Percentiles rank a stretch among this genome's conserved stretches.
Conservation (phyloP, 2,113 vertebrate genomes). For the Nanorana parkeri region DNA sequence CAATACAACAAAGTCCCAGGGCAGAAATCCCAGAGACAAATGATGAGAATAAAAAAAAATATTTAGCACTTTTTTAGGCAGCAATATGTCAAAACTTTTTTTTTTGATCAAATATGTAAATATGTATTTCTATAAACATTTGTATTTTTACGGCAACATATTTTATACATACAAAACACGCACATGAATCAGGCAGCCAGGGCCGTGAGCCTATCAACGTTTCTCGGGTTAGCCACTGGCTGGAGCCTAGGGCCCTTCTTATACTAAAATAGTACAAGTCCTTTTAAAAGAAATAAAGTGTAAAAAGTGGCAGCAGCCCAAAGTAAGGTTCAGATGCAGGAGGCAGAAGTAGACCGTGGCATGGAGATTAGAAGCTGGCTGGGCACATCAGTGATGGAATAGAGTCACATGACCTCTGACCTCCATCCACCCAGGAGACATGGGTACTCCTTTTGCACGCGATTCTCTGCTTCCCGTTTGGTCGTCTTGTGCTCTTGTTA, state of each 20-base stretch:
- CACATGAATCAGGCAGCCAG: constrained; percentile 34
- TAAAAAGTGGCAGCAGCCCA: constrained; percentile 48
- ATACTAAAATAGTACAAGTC: constrained; percentile 55
- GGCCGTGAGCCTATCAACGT: background rate
- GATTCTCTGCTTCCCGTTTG: constrained; percentile 38
- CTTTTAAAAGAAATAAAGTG: constrained; percentile 56
- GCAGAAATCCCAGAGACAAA: constrained; percentile 5
- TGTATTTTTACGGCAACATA: constrained; percentile 37
- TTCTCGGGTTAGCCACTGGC: background rate
- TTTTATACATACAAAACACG: constrained; percentile 56
- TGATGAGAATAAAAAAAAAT: background rate
- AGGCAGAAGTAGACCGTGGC: background rate
- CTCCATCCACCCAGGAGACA: background rate
- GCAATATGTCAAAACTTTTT: constrained; percentile 39
- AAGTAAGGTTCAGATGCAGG: constrained; percentile 19
- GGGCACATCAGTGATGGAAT: constrained; percentile 8
- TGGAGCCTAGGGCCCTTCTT: constrained; percentile 5
- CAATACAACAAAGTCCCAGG: constrained; percentile 20
- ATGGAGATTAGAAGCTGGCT: constrained; percentile 7
- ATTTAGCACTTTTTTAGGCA: constrained; percentile 39
- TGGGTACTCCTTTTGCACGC: background rate
- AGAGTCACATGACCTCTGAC: background rate
- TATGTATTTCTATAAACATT: constrained; percentile 56
- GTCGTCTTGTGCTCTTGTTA: constrained; percentile 71
- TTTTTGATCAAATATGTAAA: constrained; percentile 33